Evolutionary conservation across 64 coral and sea anemone species (phyloP).

Genomic region (Actinia equina): DNA sequence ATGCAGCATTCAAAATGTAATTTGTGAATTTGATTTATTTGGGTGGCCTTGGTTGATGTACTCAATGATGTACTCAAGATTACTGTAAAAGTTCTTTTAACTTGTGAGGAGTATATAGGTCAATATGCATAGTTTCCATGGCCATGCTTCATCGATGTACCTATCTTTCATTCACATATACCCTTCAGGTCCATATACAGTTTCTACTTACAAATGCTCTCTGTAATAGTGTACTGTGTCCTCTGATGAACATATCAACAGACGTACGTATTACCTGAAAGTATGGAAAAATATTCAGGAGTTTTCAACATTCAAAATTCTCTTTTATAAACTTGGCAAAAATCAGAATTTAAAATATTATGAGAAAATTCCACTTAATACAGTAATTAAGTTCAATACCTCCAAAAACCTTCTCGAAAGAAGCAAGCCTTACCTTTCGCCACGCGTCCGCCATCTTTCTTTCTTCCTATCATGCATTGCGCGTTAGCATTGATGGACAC

Average conservation of each 20-base stretch:
- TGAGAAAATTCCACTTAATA: not conserved
- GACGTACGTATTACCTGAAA: not conserved
- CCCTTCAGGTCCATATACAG: not conserved
- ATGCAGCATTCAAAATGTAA: no score
- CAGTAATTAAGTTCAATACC: not conserved
- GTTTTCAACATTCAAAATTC: not conserved
- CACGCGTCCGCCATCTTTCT: slow-evolving; percentile 18
- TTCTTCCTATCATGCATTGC: slow-evolving; percentile 13
- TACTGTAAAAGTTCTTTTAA: no score
- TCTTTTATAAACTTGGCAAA: not conserved
- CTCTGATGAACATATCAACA: not conserved
- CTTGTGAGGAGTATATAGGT: no score
- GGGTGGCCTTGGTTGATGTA: no score
- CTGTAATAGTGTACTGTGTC: not conserved
- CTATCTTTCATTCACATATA: no score
- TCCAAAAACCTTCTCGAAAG: not conserved
- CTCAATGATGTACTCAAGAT: no score
- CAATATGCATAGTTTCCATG: no score
- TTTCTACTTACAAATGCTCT: not conserved
- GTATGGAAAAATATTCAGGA: not conserved
- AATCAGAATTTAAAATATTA: not conserved
- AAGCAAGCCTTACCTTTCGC: not conserved
- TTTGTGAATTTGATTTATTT: no score
- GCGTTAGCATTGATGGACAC: not conserved
- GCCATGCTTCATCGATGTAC: no score